Evolutionary conservation across 2,888 invertebrate genomes (phyloP).

Genomic region (Eutolmus rufibarbis): DNA sequence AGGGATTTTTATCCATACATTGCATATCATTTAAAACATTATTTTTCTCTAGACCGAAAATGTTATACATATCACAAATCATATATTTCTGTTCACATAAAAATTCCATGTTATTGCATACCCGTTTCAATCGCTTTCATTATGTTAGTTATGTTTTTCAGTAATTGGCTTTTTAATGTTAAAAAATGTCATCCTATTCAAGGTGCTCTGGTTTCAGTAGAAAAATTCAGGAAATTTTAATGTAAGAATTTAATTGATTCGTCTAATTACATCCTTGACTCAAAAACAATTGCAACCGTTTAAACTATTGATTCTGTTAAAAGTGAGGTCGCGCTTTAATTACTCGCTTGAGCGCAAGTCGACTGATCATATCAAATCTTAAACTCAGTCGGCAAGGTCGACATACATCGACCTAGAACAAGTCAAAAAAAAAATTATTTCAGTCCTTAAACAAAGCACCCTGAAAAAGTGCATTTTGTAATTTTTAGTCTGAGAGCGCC

Average conservation of each 20-base stretch:
- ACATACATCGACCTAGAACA: neutral
- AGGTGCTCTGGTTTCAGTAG: neutral
- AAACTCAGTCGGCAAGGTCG: neutral
- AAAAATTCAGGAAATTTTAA: neutral
- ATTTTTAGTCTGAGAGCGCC: neutral
- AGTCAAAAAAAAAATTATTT: neutral
- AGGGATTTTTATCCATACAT: no score
- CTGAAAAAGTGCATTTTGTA: neutral
- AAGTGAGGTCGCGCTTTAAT: neutral
- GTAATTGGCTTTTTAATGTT: neutral
- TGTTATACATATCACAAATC: no score
- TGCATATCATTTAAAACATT: no score
- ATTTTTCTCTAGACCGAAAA: no score
- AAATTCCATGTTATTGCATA: neutral
- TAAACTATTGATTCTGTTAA: neutral
- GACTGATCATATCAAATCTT: neutral
- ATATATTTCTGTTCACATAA: neutral
- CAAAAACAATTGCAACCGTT: neutral
- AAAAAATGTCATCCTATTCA: neutral
- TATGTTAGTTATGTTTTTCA: neutral
- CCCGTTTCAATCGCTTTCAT: neutral
- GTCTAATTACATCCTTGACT: neutral
- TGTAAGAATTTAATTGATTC: neutral
- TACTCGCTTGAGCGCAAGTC: neutral
- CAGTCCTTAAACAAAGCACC: neutral